A percentile compares a stretch with the other conserved stretches of the same genome.
Evolutionary conservation across 2,797 vertebrate genomes (phyloP).

Genomic region (Chiloscyllium punctatum): DNA sequence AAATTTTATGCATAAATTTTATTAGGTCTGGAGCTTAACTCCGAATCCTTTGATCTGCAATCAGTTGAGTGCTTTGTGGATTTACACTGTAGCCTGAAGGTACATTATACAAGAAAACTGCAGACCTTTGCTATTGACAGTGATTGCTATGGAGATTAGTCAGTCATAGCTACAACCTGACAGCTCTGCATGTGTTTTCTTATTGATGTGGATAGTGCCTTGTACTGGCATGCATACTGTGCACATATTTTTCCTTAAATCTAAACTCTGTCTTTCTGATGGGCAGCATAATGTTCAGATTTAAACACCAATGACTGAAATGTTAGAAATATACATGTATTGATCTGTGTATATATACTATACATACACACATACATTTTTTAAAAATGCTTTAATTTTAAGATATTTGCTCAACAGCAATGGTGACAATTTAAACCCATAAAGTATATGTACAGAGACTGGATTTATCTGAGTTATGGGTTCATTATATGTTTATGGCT

Average conservation of each 20-base stretch:
- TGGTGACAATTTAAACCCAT: conserved; percentile 3
- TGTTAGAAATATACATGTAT: background rate
- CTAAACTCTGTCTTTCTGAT: conserved; percentile 34
- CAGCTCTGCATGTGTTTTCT: conserved; percentile 45
- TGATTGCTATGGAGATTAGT: conserved; percentile 86
- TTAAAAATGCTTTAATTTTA: background rate
- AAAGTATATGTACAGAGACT: background rate
- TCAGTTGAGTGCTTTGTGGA: conserved; percentile 60
- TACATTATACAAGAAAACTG: conserved; percentile 59
- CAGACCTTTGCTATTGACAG: conserved; percentile 79
- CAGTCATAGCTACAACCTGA: conserved; percentile 79
- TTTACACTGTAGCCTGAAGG: conserved; percentile 64
- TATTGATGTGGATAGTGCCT: conserved; percentile 36
- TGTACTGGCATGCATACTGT: conserved; percentile 34
- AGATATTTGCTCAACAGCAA: background rate
- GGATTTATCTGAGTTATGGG: background rate
- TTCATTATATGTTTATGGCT: conserved; percentile 10
- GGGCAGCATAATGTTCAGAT: conserved; percentile 28
- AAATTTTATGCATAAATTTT: conserved; percentile 67
- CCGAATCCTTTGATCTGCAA: conserved; percentile 65
- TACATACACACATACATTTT: too few relatives aligned
- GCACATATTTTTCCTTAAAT: conserved; percentile 37
- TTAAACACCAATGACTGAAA: conserved; percentile 19
- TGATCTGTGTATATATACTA: too few relatives aligned
- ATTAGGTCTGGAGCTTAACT: conserved; percentile 73